These are phyloP conservation scores for Melieria picta DNA, from an alignment of 2,888 invertebrate species.

Conservation along the genomic window DNA sequence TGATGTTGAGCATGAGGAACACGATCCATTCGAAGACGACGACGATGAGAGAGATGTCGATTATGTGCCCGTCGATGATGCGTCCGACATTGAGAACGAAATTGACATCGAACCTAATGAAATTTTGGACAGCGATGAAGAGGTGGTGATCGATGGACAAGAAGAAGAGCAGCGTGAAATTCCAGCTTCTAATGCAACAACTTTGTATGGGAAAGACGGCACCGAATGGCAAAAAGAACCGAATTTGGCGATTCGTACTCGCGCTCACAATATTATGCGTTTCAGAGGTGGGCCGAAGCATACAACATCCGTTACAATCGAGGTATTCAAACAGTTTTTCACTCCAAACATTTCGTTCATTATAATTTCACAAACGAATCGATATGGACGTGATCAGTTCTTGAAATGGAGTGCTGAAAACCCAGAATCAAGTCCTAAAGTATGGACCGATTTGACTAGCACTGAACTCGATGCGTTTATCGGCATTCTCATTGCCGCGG, in stretches of 20 bases:
- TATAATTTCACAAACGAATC: slow-evolving; percentile 30
- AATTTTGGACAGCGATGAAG: slow-evolving; percentile 37
- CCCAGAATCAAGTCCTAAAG: slow-evolving; percentile 21
- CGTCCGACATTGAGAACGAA: slow-evolving; percentile 32
- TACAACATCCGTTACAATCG: slow-evolving; percentile 37
- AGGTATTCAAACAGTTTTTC: slow-evolving; percentile 39
- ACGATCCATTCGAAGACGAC: neutral
- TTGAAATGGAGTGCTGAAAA: slow-evolving; percentile 36
- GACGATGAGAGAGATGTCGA: slow-evolving; percentile 14
- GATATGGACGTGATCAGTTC: slow-evolving; percentile 28
- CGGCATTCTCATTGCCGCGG: slow-evolving; percentile 37
- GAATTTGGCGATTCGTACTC: slow-evolving; percentile 31
- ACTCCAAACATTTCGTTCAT: slow-evolving; percentile 37
- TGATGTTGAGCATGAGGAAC: neutral
- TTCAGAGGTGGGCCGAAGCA: slow-evolving; percentile 31
- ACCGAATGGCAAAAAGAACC: slow-evolving; percentile 34
- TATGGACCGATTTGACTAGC: slow-evolving; percentile 29
- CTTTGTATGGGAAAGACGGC: slow-evolving; percentile 37
- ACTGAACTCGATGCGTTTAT: slow-evolving; percentile 36
- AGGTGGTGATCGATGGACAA: neutral
- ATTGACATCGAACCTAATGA: slow-evolving; percentile 36
- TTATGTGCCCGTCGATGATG: slow-evolving; percentile 30
- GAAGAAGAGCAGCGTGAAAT: slow-evolving; percentile 29
- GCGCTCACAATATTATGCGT: slow-evolving; percentile 35
- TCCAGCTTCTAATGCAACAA: neutral